Evolutionary conservation across 2,888 invertebrate genomes (phyloP).

Genomic region (Tachina lurida): DNA sequence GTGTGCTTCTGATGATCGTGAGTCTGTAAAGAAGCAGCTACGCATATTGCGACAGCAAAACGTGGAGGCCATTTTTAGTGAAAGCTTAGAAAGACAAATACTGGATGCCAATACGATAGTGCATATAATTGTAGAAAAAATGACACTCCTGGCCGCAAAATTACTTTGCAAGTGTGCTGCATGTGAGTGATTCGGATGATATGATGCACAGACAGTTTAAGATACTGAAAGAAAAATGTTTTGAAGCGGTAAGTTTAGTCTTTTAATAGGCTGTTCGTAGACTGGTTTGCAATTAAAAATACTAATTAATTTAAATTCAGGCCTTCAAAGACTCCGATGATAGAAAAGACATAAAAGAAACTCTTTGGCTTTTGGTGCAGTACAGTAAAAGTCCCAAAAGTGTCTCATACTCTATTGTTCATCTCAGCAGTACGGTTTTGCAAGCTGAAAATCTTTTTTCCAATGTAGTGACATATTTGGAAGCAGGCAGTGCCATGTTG

Average conservation of each 20-base stretch:
- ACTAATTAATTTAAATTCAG: neutral
- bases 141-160: neutral
- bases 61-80: conserved; percentile 44
- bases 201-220: no score
- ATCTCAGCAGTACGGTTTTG: conserved; percentile 74
- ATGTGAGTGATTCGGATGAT: no score
- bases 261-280: neutral
- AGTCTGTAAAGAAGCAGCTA: conserved; percentile 73
- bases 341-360: conserved; percentile 48
- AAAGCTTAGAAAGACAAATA: conserved; percentile 51
- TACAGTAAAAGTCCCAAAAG: conserved; percentile 74
- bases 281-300: neutral
- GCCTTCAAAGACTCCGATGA: conserved; percentile 36
- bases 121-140: conserved; percentile 73
- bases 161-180: no score
- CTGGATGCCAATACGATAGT: conserved; percentile 71
- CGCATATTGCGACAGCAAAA: conserved; percentile 62
- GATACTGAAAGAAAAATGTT: no score
- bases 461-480: conserved; percentile 77
- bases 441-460: conserved; percentile 75
- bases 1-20: conserved; percentile 76
- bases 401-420: conserved; percentile 75
- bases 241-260: conserved; percentile 64
- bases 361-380: conserved; percentile 77
- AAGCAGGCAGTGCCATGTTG: conserved; percentile 66